Conservation (phyloP, 1,140 invertebrate genomes). For the Pteromalus puparum region DNA sequence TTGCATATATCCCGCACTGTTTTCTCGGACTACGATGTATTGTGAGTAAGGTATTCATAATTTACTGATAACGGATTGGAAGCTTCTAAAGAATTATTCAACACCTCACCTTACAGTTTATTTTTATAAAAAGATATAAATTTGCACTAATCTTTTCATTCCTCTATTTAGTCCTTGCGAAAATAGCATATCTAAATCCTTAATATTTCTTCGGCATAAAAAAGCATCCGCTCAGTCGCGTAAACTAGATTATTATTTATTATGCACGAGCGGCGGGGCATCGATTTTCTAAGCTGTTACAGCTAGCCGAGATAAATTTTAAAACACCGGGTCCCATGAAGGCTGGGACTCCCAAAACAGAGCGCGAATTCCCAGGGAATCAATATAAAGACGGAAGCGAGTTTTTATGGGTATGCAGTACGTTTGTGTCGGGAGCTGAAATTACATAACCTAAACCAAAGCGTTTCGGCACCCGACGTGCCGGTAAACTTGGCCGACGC, state of each 20-base stretch:
- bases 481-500: slow-evolving; percentile 5
- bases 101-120: too few species aligned
- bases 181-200: too few species aligned
- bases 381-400: slow-evolving; percentile 16
- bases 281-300: slow-evolving; percentile 17
- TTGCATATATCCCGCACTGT: not conserved
- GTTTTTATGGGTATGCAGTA: not conserved
- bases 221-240: not conserved
- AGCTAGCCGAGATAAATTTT: not conserved
- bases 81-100: too few species aligned
- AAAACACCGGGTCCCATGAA: slow-evolving; percentile 6
- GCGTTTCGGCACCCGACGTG: not conserved
- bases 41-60: not conserved
- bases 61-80: too few species aligned
- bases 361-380: slow-evolving; percentile 17
- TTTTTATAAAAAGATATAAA: too few species aligned
- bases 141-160: too few species aligned
- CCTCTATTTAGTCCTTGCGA: too few species aligned
- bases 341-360: slow-evolving; percentile 16
- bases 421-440: not conserved
- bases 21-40: not conserved
- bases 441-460: slow-evolving; percentile 14
- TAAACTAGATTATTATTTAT: slow-evolving; percentile 2
- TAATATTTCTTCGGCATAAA: not conserved
- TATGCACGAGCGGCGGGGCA: not conserved